phyloP scores from a whole-genome alignment of 2,113 vertebrate genomes.

The Octodon degus region DNA sequence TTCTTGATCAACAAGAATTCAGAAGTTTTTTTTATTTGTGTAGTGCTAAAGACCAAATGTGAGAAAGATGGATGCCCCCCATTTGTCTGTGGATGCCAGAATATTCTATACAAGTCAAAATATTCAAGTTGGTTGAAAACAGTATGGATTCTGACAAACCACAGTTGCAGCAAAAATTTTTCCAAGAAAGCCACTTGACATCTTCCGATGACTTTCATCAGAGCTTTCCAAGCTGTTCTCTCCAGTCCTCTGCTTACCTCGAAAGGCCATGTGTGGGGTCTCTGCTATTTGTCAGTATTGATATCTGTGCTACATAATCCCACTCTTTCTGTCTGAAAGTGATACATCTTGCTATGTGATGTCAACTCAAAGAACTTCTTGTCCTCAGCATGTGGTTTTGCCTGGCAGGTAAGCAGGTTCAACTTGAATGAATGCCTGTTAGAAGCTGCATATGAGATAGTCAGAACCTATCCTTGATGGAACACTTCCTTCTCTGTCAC shows the following conservation, averaged over 20 bases:
- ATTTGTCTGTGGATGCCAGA: slow-evolving; percentile 99
- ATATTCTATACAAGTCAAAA: slow-evolving; percentile 99
- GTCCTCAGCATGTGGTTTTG: slow-evolving; percentile 96
- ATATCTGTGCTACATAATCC: not conserved
- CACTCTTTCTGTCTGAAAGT: not conserved
- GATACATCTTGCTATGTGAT: slow-evolving; percentile 84
- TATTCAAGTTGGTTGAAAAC: slow-evolving; percentile 98
- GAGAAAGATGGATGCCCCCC: slow-evolving; percentile 96
- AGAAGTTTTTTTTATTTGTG: slow-evolving; percentile 98
- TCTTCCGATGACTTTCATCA: slow-evolving; percentile 99
- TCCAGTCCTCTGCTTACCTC: slow-evolving; percentile 95
- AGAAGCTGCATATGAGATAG: slow-evolving; percentile 75
- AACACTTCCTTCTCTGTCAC: not conserved
- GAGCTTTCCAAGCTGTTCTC: slow-evolving; percentile 96
- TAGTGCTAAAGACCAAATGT: slow-evolving; percentile 98
- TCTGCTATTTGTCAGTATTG: slow-evolving; percentile 99
- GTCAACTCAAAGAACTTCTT: slow-evolving; percentile 98
- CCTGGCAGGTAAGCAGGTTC: slow-evolving; percentile 98
- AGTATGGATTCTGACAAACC: slow-evolving; percentile 97
- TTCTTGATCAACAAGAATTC: slow-evolving; percentile 99
- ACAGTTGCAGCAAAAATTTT: slow-evolving; percentile 97
- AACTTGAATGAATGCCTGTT: slow-evolving; percentile 98
- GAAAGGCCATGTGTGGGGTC: slow-evolving; percentile 97
- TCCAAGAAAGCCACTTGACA: slow-evolving; percentile 95
- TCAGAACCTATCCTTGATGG: not conserved